A percentile compares a stretch with the other conserved stretches of the same genome.
Conservation (phyloP, 1,140 invertebrate species). For the Tetraneura akinire region DNA sequence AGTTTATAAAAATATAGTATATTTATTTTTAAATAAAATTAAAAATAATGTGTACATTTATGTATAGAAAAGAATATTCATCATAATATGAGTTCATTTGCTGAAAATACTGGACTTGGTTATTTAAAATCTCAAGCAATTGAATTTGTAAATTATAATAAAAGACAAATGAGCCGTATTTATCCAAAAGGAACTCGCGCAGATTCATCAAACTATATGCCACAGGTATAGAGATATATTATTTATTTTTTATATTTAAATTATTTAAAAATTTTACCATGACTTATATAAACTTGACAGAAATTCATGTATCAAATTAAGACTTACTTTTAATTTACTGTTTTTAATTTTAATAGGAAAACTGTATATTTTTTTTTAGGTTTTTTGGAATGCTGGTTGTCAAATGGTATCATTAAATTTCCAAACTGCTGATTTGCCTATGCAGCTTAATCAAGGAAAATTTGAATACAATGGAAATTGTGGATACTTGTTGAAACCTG, state of each 20-base stretch:
- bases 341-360: conserved; percentile 42
- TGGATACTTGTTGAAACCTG: conserved; percentile 96
- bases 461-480: conserved; percentile 98
- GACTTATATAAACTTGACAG: not conserved
- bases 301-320: conserved; percentile 25
- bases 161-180: conserved; percentile 97
- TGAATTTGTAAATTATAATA: conserved; percentile 99
- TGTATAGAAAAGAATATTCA: conserved; percentile 87
- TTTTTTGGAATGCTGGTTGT: conserved; percentile 90
- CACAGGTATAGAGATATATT: conserved; percentile 72
- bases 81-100: conserved; percentile 99
- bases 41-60: not conserved
- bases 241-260: conserved; percentile 14
- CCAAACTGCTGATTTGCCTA: conserved; percentile 97
- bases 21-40: conserved; percentile 15
- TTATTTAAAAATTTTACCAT: conserved; percentile 44
- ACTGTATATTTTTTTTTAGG: conserved; percentile 61
- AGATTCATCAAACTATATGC: conserved; percentile 99
- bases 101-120: conserved; percentile 92
- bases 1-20: conserved; percentile 56
- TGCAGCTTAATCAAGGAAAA: conserved; percentile 99
- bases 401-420: conserved; percentile 99
- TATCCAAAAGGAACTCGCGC: conserved; percentile 98
- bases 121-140: conserved; percentile 94
- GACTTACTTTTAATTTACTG: not conserved